A percentile compares a stretch with the other conserved stretches of the same genome.
These are phyloP conservation scores for Sarcophaga bullata DNA, from an alignment of 1,140 invertebrate species.

Conservation along the genomic window DNA sequence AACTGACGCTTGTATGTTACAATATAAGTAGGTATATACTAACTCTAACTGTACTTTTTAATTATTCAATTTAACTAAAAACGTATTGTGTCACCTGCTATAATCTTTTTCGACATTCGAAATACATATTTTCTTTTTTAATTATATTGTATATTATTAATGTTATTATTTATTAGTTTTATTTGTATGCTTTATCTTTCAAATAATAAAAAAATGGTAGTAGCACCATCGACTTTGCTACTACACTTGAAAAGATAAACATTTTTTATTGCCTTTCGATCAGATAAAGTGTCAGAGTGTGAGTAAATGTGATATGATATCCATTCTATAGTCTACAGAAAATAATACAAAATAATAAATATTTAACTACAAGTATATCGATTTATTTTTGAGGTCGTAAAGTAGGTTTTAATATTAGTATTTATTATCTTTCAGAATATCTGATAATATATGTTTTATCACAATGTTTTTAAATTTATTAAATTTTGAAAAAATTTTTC, in stretches of 20 bases:
- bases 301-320: conserved; percentile 45
- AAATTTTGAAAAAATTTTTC: too few species aligned
- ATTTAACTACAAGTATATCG: too few species aligned
- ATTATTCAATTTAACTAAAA: background rate
- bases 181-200: conserved; percentile 66
- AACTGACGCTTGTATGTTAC: too few species aligned
- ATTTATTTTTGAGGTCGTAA: too few species aligned
- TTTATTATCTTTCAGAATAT: too few species aligned
- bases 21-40: too few species aligned
- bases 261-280: conserved; percentile 65
- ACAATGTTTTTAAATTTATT: too few species aligned
- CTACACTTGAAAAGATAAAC: conserved; percentile 65
- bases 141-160: conserved; percentile 54
- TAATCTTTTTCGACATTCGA: too few species aligned
- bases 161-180: conserved; percentile 64
- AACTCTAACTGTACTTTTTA: too few species aligned
- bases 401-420: too few species aligned
- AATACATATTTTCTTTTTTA: background rate
- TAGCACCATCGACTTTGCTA: conserved; percentile 53
- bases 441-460: too few species aligned
- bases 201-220: conserved; percentile 54
- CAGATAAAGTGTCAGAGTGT: conserved; percentile 56
- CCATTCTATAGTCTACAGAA: conserved; percentile 42
- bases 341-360: too few species aligned
- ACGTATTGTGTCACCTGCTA: background rate